Evolutionary conservation across 2,797 vertebrate genomes (phyloP).

Genomic region (Siniperca obscura): DNA sequence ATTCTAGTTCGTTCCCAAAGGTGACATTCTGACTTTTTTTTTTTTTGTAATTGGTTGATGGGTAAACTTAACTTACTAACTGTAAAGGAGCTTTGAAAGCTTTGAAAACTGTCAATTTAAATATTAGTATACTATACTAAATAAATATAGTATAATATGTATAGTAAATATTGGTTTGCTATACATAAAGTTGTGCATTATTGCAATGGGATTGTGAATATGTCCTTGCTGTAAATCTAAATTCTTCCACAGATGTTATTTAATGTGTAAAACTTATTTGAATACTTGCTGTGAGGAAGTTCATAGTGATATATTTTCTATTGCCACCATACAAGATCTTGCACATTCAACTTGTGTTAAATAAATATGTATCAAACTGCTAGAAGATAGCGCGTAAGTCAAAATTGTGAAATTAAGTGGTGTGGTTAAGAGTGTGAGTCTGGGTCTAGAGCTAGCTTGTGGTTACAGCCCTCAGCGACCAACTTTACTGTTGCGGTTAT

Average conservation of each 20-base stretch:
- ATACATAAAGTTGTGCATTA: not conserved
- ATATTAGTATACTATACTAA: not conserved
- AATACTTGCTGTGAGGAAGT: not conserved
- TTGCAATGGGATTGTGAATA: no score
- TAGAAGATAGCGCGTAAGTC: not conserved
- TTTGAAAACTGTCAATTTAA: not conserved
- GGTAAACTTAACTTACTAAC: not conserved
- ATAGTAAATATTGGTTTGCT: not conserved
- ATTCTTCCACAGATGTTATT: not conserved
- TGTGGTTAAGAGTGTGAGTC: constrained; percentile 16
- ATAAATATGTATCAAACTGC: not conserved
- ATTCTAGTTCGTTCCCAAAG: not conserved
- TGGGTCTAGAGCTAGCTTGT: not conserved
- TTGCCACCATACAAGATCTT: not conserved
- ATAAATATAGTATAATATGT: no score
- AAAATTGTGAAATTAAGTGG: not conserved
- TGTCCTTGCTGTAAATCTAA: not conserved
- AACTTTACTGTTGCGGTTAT: constrained; percentile 61
- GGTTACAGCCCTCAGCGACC: constrained; percentile 52
- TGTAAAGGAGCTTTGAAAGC: not conserved
- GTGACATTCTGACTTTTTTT: not conserved
- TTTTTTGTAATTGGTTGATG: not conserved
- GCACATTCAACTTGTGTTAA: not conserved
- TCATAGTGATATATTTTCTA: not conserved
- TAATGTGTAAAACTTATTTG: not conserved